Conservation (phyloP, 2,113 vertebrate species). For the cat (Felis catus) region DNA sequence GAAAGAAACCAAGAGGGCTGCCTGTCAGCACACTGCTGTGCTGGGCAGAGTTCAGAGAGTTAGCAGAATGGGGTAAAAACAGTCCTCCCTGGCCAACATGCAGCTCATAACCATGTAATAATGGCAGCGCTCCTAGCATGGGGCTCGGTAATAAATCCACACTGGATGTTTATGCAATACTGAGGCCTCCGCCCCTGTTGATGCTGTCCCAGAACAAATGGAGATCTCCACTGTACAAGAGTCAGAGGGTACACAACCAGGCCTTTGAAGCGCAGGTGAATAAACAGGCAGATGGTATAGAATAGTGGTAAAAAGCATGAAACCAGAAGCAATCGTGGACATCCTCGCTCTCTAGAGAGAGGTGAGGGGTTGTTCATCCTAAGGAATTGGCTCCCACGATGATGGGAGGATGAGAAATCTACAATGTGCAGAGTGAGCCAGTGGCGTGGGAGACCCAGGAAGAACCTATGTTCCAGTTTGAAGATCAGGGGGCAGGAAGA, state of each 20-base stretch:
- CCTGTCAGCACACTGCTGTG: neutral
- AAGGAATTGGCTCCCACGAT: neutral
- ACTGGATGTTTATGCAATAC: neutral
- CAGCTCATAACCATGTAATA: neutral
- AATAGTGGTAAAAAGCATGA: neutral
- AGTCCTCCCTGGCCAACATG: neutral
- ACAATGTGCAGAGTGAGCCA: neutral
- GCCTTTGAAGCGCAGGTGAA: no score
- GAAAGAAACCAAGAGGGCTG: neutral
- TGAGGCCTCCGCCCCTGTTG: constrained; percentile 66
- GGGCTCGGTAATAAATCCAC: constrained; percentile 60
- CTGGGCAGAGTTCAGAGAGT: constrained; percentile 44
- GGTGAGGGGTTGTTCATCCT: neutral
- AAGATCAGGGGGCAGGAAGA: neutral
- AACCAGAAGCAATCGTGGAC: neutral
- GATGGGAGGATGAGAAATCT: neutral
- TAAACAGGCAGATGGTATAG: neutral
- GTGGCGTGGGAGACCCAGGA: neutral
- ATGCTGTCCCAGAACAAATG: constrained; percentile 39
- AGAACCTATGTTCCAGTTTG: neutral
- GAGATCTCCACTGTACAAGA: neutral
- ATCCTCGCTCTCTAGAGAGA: neutral
- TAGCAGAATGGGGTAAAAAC: constrained; percentile 1
- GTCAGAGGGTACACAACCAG: neutral
- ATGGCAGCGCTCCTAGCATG: neutral